These are phyloP conservation scores for Mus caroli DNA, from an alignment of 2,797 vertebrate species.

Conservation along the genomic window DNA sequence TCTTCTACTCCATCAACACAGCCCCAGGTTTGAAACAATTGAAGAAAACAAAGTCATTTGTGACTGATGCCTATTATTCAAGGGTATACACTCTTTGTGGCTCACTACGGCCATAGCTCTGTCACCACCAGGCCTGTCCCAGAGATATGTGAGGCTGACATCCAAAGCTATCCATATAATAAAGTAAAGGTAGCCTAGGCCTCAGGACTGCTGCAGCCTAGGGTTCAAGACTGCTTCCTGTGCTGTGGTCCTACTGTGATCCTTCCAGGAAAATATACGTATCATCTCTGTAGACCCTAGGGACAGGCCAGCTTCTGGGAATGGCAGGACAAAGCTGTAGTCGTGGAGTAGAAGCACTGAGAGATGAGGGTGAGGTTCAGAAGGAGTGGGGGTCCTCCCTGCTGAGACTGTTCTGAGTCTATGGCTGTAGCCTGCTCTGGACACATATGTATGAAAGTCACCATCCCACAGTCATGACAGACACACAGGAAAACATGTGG, in stretches of 20 bases:
- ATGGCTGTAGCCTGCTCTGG: accelerated
- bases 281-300: accelerated
- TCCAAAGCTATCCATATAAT: accelerated
- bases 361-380: accelerated
- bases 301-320: accelerated
- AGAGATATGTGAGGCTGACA: accelerated
- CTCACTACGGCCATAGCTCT: neutral
- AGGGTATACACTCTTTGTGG: neutral
- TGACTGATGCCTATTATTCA: neutral
- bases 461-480: accelerated
- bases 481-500: accelerated
- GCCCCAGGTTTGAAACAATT: neutral
- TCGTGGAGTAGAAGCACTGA: neutral
- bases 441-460: accelerated
- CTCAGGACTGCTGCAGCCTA: neutral
- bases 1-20: neutral
- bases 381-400: accelerated
- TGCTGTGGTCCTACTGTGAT: accelerated
- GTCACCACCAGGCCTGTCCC: accelerated
- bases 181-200: neutral
- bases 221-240: too few relatives aligned
- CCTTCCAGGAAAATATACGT: neutral
- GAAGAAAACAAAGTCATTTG: neutral
- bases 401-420: accelerated
- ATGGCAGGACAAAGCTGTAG: too few relatives aligned